Base-by-base conservation (phyloP, 2,888 invertebrate genomes). In the Molanna angustata region DNA sequence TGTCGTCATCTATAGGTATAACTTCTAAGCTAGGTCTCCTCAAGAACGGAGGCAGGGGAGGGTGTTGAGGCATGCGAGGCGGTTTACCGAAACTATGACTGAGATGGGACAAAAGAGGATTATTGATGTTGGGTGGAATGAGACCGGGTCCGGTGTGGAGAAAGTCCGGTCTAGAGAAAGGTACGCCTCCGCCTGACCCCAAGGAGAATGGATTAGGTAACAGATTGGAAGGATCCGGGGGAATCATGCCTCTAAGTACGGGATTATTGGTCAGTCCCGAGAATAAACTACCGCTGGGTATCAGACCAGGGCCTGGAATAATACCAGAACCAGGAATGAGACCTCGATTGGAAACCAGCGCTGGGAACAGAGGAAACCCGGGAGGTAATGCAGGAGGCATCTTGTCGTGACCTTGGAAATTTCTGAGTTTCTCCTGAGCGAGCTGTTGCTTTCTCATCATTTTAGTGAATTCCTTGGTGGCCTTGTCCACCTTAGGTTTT, bases 1-100 rank as follows among this genome's bases (percentile, higher is more conserved):
- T 63, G 58, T 80, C 78, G 59, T 80, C 73, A 40, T 77, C 72
- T 58, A 80, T 74, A 39, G 76, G 70, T 61, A 78, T 76, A 17
- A 80, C 75, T 65, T 76, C 74, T 64, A 81, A 67, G 62, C 80
- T 80, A 43, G 81, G 79, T 35, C 82, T 77, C 49, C 82, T 77
- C 52, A 72, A 71, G 67, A 81, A 74, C 52, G 79, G 74, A 31
- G 80, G 80, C 70, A 83, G 75, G 63, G 79, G 78, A 54, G 77
- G 76, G 58, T 76, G 73, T 21, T 78, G 73, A 18, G 80, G 78
- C 67, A 76, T 72, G 33, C 80, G 76, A 2, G 83, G 81, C 50
- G 81, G 76, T 57, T 81, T 79, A 3, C 80, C 78, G 52, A 80
- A 79, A 56, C 78, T 76, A 22, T 66, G 66, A 51, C 74, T 70